Evolutionary conservation across 2,797 vertebrate genomes (phyloP).

Genomic region (Thalassophryne amazonica): DNA sequence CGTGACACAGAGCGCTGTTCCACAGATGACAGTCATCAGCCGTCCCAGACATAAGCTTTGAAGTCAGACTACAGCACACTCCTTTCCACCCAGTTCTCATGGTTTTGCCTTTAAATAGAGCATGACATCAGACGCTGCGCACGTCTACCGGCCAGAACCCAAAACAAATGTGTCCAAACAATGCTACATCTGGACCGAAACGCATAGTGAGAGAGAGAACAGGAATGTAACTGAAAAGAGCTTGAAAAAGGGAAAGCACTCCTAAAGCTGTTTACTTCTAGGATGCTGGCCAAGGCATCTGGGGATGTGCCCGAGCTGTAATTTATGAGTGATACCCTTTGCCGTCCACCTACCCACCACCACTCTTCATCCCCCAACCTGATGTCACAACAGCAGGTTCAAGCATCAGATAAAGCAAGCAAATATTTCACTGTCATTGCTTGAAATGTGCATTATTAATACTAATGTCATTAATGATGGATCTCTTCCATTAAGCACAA

Average conservation of each 20-base stretch:
- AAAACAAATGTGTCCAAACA: constrained; percentile 77
- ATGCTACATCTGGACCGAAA: constrained; percentile 77
- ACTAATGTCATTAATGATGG: no score
- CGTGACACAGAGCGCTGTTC: constrained; percentile 64
- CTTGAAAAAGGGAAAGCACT: constrained; percentile 64
- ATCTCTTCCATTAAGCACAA: no score
- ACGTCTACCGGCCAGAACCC: constrained; percentile 61
- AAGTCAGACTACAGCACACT: constrained; percentile 52
- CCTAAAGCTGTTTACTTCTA: constrained; percentile 66
- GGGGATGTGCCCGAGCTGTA: constrained; percentile 66
- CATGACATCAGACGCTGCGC: constrained; percentile 71
- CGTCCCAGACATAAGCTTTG: constrained; percentile 55
- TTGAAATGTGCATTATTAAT: no score
- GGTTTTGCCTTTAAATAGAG: constrained; percentile 75
- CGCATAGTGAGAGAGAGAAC: constrained; percentile 29
- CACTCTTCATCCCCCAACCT: constrained; percentile 20
- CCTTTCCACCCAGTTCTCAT: constrained; percentile 66
- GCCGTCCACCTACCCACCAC: no score
- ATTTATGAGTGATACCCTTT: constrained; percentile 71
- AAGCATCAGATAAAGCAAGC: constrained; percentile 6
- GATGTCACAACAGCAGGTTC: constrained; percentile 35
- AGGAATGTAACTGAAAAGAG: constrained; percentile 70
- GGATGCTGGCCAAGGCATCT: constrained; percentile 64
- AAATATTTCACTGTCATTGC: no score
- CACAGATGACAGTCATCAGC: constrained; percentile 55